Base-by-base conservation (phyloP, 2,888 invertebrate species). In the Drosophila mimica region DNA sequence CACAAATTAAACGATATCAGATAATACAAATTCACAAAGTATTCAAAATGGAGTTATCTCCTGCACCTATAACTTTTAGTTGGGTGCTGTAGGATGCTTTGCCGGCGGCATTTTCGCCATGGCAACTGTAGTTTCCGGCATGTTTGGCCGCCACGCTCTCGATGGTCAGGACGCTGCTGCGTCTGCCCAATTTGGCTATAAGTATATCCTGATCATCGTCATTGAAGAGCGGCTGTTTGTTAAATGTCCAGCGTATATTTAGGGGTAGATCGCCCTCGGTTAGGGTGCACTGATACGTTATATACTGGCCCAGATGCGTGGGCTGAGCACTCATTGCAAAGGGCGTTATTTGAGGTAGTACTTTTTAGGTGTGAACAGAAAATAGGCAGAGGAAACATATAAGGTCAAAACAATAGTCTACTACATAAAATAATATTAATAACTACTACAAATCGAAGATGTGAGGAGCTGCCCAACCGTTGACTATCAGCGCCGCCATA, bases 91-190 rank as follows among this genome's bases (percentile, higher is more conserved):
- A 95, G 79, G 95, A 95, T 87, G 95, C 94, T 74, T 93, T 94
- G 90, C 96, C 97, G 65, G 96, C 97, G 84, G 94, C 94, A 93
- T 97, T 97, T 91, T 95, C 94, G 72, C 96, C 96, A 76, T 94
- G 94, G 92, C 97, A 97, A 75, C 96, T 96, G 92, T 97, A 97
- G 92, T 96, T 96, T 82, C 96, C 97, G 58, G 95, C 95, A 87
- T 96, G 95, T 73, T 94, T 94, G 53, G 95, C 95, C 68, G 95
- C 94, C 74, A 96, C 95, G 56, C 95, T 95, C 86, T 96, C 96
- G 86, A 96, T 96, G 59, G 95, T 95, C 71, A 96, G 93, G 64
- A 95, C 94, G 89, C 95, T 96, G 81, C 95, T 95, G 69, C 96
- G 95, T 89, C 95, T 95, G 80, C 95, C 95, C 85, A 95, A 92